Conservation (phyloP, 1,140 invertebrate species). For the Bombus waltoni region DNA sequence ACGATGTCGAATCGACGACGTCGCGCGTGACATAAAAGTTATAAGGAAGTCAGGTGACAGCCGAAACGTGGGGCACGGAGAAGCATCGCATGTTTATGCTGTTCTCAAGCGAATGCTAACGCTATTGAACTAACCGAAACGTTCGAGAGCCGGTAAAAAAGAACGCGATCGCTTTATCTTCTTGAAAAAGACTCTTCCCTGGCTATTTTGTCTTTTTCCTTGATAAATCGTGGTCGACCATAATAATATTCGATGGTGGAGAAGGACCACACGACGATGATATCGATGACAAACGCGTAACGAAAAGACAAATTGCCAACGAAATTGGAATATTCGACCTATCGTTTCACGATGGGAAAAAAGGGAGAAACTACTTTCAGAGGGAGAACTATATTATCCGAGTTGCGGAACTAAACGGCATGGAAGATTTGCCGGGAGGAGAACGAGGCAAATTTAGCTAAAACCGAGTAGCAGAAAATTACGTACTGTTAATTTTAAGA, state of each 20-base stretch:
- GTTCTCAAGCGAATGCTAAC: too few species aligned
- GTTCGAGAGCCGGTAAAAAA: neutral
- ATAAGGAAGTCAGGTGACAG: too few species aligned
- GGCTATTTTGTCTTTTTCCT: neutral
- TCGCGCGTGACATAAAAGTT: too few species aligned
- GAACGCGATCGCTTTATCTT: neutral
- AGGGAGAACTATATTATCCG: neutral
- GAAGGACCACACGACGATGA: neutral
- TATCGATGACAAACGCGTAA: constrained; percentile 35
- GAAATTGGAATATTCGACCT: neutral
- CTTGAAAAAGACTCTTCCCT: neutral
- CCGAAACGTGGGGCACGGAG: too few species aligned
- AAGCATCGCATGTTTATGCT: too few species aligned
- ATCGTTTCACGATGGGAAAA: neutral
- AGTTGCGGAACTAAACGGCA: neutral
- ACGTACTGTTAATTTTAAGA: too few species aligned
- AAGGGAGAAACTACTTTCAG: neutral
- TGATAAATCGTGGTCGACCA: constrained; percentile 18
- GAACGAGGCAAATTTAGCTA: too few species aligned
- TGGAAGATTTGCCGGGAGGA: neutral
- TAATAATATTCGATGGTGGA: constrained; percentile 8
- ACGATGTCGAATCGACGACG: too few species aligned
- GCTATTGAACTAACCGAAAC: neutral
- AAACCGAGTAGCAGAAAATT: too few species aligned
- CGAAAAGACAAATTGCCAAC: neutral